These are phyloP conservation scores for Mionectes macconnelli DNA, from an alignment of 2,113 vertebrate species.

Conservation along the genomic window DNA sequence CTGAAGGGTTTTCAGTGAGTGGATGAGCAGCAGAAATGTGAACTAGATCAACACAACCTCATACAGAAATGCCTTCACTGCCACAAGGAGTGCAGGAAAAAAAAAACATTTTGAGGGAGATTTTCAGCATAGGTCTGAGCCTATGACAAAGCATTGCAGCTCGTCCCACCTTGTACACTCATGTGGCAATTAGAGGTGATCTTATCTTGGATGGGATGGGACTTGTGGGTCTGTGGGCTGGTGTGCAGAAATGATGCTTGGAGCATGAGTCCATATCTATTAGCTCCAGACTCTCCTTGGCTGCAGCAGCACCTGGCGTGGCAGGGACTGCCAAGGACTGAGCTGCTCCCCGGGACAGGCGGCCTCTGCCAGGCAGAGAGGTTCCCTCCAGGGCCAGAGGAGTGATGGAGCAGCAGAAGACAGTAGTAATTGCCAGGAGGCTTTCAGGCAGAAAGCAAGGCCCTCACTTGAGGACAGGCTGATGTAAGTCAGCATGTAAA, in stretches of 20 bases:
- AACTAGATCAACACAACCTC: neutral
- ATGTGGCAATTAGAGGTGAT: rapidly evolving
- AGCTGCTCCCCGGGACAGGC: neutral
- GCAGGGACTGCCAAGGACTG: neutral
- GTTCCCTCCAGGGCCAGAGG: neutral
- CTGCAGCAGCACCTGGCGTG: neutral
- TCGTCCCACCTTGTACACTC: rapidly evolving
- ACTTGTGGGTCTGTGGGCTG: neutral
- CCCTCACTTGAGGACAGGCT: neutral
- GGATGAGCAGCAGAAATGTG: neutral
- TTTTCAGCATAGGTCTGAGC: neutral
- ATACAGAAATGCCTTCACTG: neutral
- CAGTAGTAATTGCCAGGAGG: neutral
- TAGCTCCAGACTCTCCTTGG: neutral
- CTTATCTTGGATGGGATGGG: neutral
- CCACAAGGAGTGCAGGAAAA: neutral
- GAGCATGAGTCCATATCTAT: neutral
- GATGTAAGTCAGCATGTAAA: conserved; percentile 32
- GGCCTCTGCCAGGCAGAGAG: neutral
- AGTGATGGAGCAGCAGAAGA: neutral
- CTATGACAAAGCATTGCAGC: rapidly evolving
- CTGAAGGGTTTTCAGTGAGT: neutral
- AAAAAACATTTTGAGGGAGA: neutral
- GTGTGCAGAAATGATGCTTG: rapidly evolving
- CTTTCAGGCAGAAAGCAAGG: conserved; percentile 30